A percentile compares a stretch with the other conserved stretches of the same genome.
Conservation (phyloP, 1,140 invertebrate species). For the Planococcus citri region DNA sequence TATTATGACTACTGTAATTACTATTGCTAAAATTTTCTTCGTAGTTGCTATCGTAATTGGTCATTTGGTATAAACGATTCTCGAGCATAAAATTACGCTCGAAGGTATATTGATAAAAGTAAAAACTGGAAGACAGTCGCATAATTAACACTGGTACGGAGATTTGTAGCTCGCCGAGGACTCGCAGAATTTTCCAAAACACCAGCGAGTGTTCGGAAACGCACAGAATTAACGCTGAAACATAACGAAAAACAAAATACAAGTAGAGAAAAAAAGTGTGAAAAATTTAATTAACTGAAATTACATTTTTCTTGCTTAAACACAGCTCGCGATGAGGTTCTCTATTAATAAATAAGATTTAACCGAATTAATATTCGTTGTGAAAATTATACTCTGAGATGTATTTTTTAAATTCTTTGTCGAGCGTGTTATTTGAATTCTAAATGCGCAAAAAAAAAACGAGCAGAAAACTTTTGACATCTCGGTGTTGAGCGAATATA, state of each 20-base stretch:
- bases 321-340: no score
- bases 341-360: no score
- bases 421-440: no score
- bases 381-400: no score
- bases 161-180: neutral
- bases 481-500: no score
- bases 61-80: neutral
- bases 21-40: neutral
- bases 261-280: neutral
- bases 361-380: no score
- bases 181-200: neutral
- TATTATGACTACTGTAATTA: neutral
- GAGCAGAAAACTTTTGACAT: no score
- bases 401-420: no score
- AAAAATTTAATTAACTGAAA: neutral
- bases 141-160: neutral
- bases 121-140: conserved; percentile 1
- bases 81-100: neutral
- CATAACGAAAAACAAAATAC: no score
- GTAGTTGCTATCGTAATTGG: neutral
- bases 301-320: neutral
- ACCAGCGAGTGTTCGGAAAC: neutral
- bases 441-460: no score
- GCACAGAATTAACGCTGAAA: neutral
- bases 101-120: neutral